phyloP scores from a whole-genome alignment of 2,888 invertebrate species.

The Leptinotarsa haldemani region DNA sequence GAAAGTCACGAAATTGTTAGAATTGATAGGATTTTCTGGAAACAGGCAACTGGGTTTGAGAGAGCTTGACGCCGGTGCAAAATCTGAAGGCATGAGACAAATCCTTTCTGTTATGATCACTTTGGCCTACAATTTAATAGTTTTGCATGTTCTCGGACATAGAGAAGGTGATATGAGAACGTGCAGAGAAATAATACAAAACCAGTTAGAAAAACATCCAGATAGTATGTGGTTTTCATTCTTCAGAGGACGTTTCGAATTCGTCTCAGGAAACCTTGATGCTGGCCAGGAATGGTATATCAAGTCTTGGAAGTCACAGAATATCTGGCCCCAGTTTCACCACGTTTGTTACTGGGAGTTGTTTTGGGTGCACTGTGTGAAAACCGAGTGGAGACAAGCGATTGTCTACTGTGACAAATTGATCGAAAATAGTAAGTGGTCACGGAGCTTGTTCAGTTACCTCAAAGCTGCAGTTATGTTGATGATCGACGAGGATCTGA shows the following conservation, averaged over 20 bases:
- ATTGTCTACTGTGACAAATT: constrained; percentile 78
- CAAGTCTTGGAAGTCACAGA: constrained; percentile 83
- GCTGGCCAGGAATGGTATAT: constrained; percentile 82
- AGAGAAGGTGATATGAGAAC: constrained; percentile 82
- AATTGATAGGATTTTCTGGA: constrained; percentile 95
- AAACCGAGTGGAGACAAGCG: constrained; percentile 83
- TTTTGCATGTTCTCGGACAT: constrained; percentile 84
- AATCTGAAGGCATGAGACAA: constrained; percentile 81
- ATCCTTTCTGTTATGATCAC: constrained; percentile 88
- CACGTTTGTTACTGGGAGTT: constrained; percentile 96
- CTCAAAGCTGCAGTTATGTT: constrained; percentile 86
- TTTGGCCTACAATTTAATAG: constrained; percentile 86
- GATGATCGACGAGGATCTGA: constrained; percentile 73
- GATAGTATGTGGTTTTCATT: constrained; percentile 92
- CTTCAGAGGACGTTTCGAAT: constrained; percentile 87
- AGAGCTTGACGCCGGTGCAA: constrained; percentile 80
- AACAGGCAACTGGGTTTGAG: constrained; percentile 79
- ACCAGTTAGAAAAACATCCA: constrained; percentile 81
- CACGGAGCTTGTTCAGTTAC: constrained; percentile 90
- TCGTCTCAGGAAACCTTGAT: constrained; percentile 82
- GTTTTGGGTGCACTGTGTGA: constrained; percentile 85
- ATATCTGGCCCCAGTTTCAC: constrained; percentile 90
- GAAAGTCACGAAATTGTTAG: constrained; percentile 85
- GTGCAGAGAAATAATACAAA: constrained; percentile 79
- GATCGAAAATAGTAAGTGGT: constrained; percentile 88